These are phyloP conservation scores for Nilaparvata lugens DNA, from an alignment of 1,140 invertebrate genomes.

Conservation along the genomic window DNA sequence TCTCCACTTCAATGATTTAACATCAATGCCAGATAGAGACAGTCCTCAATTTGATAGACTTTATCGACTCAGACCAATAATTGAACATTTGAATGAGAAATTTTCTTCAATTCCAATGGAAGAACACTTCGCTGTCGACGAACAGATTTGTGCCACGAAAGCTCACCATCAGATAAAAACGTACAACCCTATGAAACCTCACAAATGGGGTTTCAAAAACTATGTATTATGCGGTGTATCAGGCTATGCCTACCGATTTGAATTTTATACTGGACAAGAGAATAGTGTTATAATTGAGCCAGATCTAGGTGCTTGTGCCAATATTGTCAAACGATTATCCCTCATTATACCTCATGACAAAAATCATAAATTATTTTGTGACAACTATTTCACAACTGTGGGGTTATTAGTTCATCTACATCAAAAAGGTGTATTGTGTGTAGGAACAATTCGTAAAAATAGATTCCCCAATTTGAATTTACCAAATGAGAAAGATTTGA, in stretches of 20 bases:
- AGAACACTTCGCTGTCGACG: constrained; percentile 13
- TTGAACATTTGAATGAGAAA: constrained; percentile 7
- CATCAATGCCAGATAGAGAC: too few relatives aligned
- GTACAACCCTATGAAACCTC: constrained; percentile 26
- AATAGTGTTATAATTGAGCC: constrained; percentile 17
- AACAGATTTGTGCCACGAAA: constrained; percentile 15
- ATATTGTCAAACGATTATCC: constrained; percentile 21
- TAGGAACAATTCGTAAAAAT: constrained; percentile 19
- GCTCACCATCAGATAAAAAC: constrained; percentile 17
- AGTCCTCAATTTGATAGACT: too few relatives aligned
- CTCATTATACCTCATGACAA: constrained; percentile 13
- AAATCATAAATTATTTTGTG: constrained; percentile 24
- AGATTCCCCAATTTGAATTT: constrained; percentile 21
- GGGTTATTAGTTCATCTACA: constrained; percentile 17
- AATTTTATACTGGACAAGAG: constrained; percentile 18
- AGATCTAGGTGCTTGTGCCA: constrained; percentile 21
- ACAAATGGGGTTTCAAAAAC: constrained; percentile 23
- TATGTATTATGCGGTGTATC: constrained; percentile 18
- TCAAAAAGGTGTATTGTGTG: constrained; percentile 17
- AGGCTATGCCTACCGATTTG: constrained; percentile 24
- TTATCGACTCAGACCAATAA: background rate
- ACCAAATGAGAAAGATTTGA: constrained; percentile 20
- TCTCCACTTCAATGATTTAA: too few relatives aligned
- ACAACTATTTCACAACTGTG: constrained; percentile 26
- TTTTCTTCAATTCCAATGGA: constrained; percentile 9